Conservation (phyloP, 2,888 invertebrate genomes). For the Lasius platythorax region DNA sequence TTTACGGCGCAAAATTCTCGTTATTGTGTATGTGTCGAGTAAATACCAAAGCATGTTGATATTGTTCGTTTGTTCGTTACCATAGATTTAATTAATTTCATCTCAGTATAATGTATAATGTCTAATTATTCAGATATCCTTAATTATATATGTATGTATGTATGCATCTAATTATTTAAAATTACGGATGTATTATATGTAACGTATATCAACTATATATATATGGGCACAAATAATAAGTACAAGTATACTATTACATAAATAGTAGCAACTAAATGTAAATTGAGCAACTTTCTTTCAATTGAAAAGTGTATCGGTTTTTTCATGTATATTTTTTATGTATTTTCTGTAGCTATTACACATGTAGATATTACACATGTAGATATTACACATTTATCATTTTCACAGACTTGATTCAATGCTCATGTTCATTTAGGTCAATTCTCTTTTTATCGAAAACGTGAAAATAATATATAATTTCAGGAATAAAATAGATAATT, state of each 20-base stretch:
- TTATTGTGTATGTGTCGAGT: slow-evolving; percentile 2
- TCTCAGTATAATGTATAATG: slow-evolving; percentile 17
- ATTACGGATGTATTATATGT: background rate
- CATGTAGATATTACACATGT: background rate
- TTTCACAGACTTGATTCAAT: background rate
- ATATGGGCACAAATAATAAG: slow-evolving; percentile 5
- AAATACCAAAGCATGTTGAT: slow-evolving; percentile 44
- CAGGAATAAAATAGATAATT: background rate
- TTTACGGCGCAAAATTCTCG: slow-evolving; percentile 6
- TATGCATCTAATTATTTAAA: slow-evolving; percentile 3
- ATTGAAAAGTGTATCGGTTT: background rate
- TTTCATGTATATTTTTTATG: background rate
- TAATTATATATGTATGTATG: background rate
- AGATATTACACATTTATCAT: slow-evolving; percentile 1
- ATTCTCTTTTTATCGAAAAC: background rate
- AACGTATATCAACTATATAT: background rate
- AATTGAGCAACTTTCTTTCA: background rate
- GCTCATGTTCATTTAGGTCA: background rate
- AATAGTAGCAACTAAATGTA: slow-evolving; percentile 3
- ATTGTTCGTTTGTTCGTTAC: slow-evolving; percentile 18
- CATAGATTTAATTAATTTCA: slow-evolving; percentile 22
- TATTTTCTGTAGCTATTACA: background rate
- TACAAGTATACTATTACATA: background rate
- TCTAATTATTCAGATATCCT: background rate
- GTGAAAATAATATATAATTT: background rate